Evolutionary conservation across 1,140 invertebrate species (phyloP).

Genomic region (Eurosta solidaginis): DNA sequence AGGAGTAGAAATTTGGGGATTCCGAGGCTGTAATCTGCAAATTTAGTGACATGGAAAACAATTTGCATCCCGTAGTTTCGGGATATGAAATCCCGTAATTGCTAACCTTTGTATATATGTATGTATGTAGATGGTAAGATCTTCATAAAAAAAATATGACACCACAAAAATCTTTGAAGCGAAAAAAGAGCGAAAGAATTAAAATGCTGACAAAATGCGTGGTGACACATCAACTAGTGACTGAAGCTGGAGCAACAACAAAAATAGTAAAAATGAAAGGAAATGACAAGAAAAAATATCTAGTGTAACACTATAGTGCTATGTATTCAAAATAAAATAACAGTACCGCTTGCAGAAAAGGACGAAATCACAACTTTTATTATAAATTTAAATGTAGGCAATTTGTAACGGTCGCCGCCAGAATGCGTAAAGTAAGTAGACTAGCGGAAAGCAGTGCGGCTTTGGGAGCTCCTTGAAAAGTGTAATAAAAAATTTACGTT

Average conservation of each 20-base stretch:
- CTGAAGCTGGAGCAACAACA: not conserved
- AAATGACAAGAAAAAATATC: not conserved
- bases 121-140: no score
- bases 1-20: no score
- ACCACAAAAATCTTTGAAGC: not conserved
- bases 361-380: conserved; percentile 14
- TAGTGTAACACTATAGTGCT: not conserved
- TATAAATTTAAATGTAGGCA: conserved; percentile 29
- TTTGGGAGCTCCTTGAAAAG: not conserved
- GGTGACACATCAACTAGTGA: conserved; percentile 8
- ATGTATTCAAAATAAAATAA: not conserved
- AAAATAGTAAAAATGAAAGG: not conserved
- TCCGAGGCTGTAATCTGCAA: no score
- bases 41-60: no score
- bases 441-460: not conserved
- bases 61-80: no score
- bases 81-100: no score
- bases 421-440: not conserved
- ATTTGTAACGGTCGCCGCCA: conserved; percentile 16
- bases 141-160: not conserved
- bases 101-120: no score
- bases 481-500: not conserved
- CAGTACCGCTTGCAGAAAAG: not conserved
- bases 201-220: conserved; percentile 25
- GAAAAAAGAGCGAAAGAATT: conserved; percentile 26